Percentiles rank a stretch among this genome's conserved stretches.
phyloP scores from a whole-genome alignment of 2,113 vertebrate species.

The Odocoileus virginianus region DNA sequence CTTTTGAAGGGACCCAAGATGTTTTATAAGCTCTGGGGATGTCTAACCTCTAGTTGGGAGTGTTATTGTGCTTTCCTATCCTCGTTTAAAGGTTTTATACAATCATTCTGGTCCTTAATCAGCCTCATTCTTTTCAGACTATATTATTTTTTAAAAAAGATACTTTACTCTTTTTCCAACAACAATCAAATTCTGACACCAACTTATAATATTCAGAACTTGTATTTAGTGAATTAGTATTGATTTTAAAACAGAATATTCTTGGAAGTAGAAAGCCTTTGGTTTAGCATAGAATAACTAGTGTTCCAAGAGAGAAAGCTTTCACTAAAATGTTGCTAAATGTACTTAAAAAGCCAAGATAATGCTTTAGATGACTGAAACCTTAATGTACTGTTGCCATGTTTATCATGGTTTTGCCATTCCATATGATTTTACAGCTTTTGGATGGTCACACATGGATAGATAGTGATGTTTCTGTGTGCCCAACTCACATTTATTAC shows the following conservation, averaged over 20 bases:
- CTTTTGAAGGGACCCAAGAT: slow-evolving; percentile 14
- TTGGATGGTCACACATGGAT: not conserved
- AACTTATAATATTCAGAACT: slow-evolving; percentile 53
- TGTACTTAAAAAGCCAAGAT: slow-evolving; percentile 8
- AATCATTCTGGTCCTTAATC: not conserved
- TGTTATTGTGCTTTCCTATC: not conserved
- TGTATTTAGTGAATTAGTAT: slow-evolving; percentile 62
- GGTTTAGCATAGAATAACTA: slow-evolving; percentile 19
- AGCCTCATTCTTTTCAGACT: not conserved
- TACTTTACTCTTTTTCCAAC: not conserved
- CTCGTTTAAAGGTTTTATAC: slow-evolving; percentile 1
- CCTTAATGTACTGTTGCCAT: not conserved
- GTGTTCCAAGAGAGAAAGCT: not conserved
- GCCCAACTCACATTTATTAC: not conserved
- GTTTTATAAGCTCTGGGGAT: not conserved
- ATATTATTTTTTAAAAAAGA: not conserved
- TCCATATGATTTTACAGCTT: not conserved
- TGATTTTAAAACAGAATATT: slow-evolving; percentile 57
- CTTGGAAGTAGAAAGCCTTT: slow-evolving; percentile 63
- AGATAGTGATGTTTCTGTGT: not conserved
- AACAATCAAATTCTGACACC: not conserved
- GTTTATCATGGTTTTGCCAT: not conserved
- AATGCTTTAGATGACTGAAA: not conserved
- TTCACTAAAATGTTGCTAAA: slow-evolving; percentile 37
- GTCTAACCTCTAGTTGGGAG: not conserved